Evolutionary conservation across 2,888 invertebrate species (phyloP), one percentile per base, ranked within the genome.

Genomic region (Euzophera pinguis): DNA sequence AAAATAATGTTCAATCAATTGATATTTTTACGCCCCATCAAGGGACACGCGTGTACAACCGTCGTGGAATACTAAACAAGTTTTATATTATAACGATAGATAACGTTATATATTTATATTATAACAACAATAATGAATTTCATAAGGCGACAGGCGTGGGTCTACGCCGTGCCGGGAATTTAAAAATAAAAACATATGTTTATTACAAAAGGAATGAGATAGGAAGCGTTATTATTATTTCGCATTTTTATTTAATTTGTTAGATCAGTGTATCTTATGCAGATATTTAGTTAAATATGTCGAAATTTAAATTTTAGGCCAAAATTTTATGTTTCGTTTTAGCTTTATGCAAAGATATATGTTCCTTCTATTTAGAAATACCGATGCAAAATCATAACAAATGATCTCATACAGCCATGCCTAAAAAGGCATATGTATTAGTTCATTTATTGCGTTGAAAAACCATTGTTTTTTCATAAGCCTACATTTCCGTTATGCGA

Each of bases 71-170:
- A 50, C 38, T 49, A 49, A 38, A 22, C 29, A 50, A 34, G 10
- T 4, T 16, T 16, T 39, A 39, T 10, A 38, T 38, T 1, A 38
- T 14, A 13, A 29, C 13, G 45, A 32, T 32, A 16, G 13, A 13
- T 45, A 45, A 32, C 32, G 32, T 32, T 16, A 3, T 41, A 41
- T 29, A 35, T 54, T 56, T 54, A 58, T 58, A 53, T 55, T 53
- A 55, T 50, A 52, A 58, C 45, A 56, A 54, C 34, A 50, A 56
- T 53, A 57, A 55, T 55, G 49, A 51, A 37, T 43, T 32, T 42
- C 32, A 42, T 41, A 42, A 42, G 37, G 10, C 27, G 17, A 3
- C 42, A 1, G 3, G 41, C 34, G 35, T 41, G 29, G 22, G 17
- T 1, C 0, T 42, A 10, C 13, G 10, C 17, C 53, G 55, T 56